These are phyloP conservation scores for Mesaphorura yosii DNA, from an alignment of 1,140 invertebrate species.

Conservation along the genomic window DNA sequence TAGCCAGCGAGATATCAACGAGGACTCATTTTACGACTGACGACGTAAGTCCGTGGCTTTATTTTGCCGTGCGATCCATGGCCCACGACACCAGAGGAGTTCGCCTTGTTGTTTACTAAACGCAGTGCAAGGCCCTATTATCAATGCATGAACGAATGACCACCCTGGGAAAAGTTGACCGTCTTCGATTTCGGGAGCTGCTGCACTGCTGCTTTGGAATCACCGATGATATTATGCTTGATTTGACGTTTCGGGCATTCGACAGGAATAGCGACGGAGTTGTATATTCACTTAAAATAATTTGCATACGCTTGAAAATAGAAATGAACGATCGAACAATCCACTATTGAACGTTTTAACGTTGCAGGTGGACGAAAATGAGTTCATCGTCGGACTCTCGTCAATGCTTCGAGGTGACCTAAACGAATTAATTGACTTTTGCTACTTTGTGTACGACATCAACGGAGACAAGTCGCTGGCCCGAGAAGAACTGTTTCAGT, in stretches of 20 bases:
- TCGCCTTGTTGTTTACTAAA: neutral
- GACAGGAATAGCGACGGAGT: slow-evolving; percentile 23
- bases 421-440: slow-evolving; percentile 23
- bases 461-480: slow-evolving; percentile 23
- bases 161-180: slow-evolving; percentile 15
- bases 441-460: slow-evolving; percentile 27
- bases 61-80: neutral
- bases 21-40: slow-evolving; percentile 22
- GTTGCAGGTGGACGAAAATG: slow-evolving; percentile 23
- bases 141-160: slow-evolving; percentile 10
- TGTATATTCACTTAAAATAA: slow-evolving; percentile 7
- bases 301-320: neutral
- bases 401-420: slow-evolving; percentile 22
- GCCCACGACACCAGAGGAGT: neutral
- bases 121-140: slow-evolving; percentile 12
- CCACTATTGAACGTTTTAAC: neutral
- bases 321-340: neutral
- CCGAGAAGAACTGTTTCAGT: slow-evolving; percentile 61
- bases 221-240: slow-evolving; percentile 28
- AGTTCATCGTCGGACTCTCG: slow-evolving; percentile 25
- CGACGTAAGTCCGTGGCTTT: slow-evolving; percentile 9
- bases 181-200: slow-evolving; percentile 24
- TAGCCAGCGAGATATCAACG: slow-evolving; percentile 12
- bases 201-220: slow-evolving; percentile 22
- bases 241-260: slow-evolving; percentile 24